These are phyloP conservation scores for Phorcus lineatus DNA, from an alignment of 2,888 invertebrate genomes.

Conservation along the genomic window DNA sequence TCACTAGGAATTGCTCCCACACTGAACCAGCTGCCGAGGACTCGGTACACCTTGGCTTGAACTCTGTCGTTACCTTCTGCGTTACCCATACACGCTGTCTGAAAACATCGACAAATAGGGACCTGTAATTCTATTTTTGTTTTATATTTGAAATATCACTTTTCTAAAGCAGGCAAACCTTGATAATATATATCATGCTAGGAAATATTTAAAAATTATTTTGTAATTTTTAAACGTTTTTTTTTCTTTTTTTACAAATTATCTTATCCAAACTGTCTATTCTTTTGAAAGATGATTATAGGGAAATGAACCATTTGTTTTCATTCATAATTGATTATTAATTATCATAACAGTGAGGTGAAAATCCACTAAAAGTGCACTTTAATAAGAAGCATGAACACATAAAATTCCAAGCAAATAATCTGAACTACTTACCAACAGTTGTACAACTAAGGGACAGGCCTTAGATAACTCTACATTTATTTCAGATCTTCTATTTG, in stretches of 20 bases:
- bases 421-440: slow-evolving; percentile 79
- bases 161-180: neutral
- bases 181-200: neutral
- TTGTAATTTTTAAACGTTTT: no score
- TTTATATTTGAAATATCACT: neutral
- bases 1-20: slow-evolving; percentile 87
- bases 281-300: no score
- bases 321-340: no score
- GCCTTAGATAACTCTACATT: slow-evolving; percentile 86
- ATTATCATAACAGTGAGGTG: no score
- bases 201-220: no score
- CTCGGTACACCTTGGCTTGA: slow-evolving; percentile 83
- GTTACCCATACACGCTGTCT: slow-evolving; percentile 84
- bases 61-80: slow-evolving; percentile 79
- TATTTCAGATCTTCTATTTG: slow-evolving; percentile 91
- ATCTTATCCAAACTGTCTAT: no score
- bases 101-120: slow-evolving; percentile 19
- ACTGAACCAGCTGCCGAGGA: slow-evolving; percentile 93
- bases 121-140: neutral
- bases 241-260: no score
- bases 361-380: no score
- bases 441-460: slow-evolving; percentile 86
- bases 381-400: no score
- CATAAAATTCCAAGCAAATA: no score
- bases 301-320: no score